Conservation (phyloP, 2,113 vertebrate species). For the Zosterops pallidus region DNA sequence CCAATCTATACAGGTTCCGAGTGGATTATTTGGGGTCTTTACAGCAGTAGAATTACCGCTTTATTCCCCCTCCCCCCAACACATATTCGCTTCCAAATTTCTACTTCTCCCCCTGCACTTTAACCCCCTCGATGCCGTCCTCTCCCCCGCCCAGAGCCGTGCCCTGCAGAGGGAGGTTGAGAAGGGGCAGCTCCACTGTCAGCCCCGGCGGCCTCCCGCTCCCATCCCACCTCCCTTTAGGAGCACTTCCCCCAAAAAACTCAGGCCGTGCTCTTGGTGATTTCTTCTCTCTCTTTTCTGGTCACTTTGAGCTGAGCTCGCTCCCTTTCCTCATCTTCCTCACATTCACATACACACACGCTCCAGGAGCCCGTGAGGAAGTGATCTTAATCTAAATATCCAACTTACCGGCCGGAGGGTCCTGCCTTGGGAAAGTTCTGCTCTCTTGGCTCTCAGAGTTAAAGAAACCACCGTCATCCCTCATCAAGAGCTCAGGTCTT, state of each 20-base stretch:
- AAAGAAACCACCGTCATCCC: not conserved
- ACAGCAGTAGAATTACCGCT: not conserved
- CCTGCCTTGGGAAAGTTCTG: not conserved
- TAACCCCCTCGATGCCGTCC: not conserved
- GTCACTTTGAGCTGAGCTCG: not conserved
- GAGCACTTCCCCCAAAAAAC: not conserved
- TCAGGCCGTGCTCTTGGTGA: not conserved
- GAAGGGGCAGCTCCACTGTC: not conserved
- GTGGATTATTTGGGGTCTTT: not conserved
- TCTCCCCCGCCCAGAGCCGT: not conserved
- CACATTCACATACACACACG: not conserved
- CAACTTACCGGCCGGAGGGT: constrained; percentile 15
- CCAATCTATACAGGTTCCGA: not conserved
- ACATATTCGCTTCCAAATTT: constrained; percentile 10
- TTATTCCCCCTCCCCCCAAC: not conserved
- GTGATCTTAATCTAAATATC: not conserved
- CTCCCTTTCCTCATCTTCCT: not conserved
- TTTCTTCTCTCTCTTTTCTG: not conserved
- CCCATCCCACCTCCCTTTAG: not conserved
- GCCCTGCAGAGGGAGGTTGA: not conserved
- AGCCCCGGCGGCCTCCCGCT: not conserved
- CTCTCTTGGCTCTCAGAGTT: not conserved
- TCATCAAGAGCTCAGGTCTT: not conserved
- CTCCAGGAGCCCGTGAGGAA: not conserved
- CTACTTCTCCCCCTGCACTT: not conserved